Evolutionary conservation across 2,888 invertebrate genomes (phyloP), one percentile per base, ranked within the genome.

Genomic region (Metopia argyrocephala): DNA sequence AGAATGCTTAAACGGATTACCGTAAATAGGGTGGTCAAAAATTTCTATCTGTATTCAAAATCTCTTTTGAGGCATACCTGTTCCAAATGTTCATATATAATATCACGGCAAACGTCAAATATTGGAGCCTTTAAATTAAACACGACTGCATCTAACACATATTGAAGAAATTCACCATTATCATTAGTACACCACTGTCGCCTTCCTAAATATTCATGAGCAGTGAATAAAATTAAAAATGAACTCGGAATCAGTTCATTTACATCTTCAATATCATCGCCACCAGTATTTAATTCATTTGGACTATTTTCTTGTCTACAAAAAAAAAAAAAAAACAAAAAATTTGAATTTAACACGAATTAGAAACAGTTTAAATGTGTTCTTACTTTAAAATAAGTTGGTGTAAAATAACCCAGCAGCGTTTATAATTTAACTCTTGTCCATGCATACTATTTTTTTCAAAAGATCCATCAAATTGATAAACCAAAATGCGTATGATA

Each of bases 361-460:
- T 12, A 38, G 2, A 9, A 38, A 38, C n/a, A 38, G 9, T 38
- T 38, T 38, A 38, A 38, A 12, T 38, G 15, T 38, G n/a, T 38
- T 28, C 18, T 86, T 87, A 92, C 92, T 93, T 91, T 82, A 94
- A 93, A 64, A 97, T 91, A 83, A 97, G 92, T 85, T 94, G 94
- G 91, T 97, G 95, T 84, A 97, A 91, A 75, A 97, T 91, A 76
- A 96, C 94, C 97, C 97, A 97, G 5, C 96, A 95, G 4, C 93
- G 90, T 15, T 96, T 93, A 15, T 94, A 93, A 78, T 94, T 93
- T 69, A 96, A 92, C 0, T 94, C 94, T 90, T 93, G 92, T 87
- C 92, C 92, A 81, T 93, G 94, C 31, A 92, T 90, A 27, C 92
- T 91, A 87, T 92, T 93, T 45, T 95, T 95, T 84, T 90, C 90